phyloP scores from a whole-genome alignment of 1,140 invertebrate genomes.

The Neotoxoptera formosana region DNA sequence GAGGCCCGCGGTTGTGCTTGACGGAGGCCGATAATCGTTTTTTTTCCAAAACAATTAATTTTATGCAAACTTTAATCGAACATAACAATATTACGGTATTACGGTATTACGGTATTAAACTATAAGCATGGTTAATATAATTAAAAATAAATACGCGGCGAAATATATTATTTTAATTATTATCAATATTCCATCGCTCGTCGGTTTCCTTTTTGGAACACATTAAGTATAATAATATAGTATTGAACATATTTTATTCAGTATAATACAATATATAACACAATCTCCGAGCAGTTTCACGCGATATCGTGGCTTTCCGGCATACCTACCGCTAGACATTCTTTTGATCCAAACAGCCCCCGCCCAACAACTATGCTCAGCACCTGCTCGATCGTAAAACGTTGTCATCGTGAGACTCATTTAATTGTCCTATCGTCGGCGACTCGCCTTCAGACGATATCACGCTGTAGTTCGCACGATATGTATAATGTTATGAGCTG shows the following conservation, averaged over 20 bases:
- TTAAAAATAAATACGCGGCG: too few relatives aligned
- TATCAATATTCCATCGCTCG: too few relatives aligned
- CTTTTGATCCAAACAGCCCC: neutral
- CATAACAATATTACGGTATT: neutral
- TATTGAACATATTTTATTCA: neutral
- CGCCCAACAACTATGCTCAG: neutral
- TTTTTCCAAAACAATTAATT: neutral
- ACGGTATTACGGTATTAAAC: neutral
- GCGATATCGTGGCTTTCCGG: neutral
- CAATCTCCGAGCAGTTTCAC: neutral
- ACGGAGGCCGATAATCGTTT: neutral
- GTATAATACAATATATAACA: neutral
- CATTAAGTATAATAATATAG: neutral
- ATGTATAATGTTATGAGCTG: neutral
- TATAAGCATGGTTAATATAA: neutral
- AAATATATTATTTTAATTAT: neutral
- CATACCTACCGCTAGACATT: neutral
- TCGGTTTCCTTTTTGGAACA: neutral
- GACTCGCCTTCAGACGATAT: neutral
- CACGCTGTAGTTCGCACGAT: neutral
- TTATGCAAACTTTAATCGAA: neutral
- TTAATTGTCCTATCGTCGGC: neutral
- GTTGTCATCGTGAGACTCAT: neutral
- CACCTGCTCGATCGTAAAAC: slow-evolving; percentile 2
- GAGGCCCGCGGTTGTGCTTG: neutral